A percentile compares a stretch with the other conserved stretches of the same genome.
Evolutionary conservation across 2,797 vertebrate genomes (phyloP).

Genomic region (Loriculus beryllinus): DNA sequence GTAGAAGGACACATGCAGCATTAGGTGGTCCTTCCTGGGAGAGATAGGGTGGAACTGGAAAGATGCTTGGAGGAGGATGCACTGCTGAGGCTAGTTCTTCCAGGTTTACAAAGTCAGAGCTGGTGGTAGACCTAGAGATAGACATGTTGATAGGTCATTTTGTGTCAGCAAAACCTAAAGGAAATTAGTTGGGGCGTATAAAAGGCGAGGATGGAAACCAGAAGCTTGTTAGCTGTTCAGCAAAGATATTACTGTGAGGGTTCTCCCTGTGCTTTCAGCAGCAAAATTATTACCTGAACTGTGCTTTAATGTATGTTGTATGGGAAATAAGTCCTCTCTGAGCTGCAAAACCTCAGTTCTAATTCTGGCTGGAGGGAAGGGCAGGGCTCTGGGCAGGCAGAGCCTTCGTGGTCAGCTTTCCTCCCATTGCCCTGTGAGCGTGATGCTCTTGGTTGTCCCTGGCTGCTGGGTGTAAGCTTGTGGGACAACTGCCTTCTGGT

Average conservation of each 20-base stretch:
- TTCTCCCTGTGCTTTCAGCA: background rate
- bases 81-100: background rate
- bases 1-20: rapidly evolving
- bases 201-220: background rate
- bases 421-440: rapidly evolving
- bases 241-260: background rate
- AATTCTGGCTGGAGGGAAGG: background rate
- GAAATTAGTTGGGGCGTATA: background rate
- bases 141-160: rapidly evolving
- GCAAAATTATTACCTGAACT: background rate
- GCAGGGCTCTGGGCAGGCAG: background rate
- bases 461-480: background rate
- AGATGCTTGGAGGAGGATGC: background rate
- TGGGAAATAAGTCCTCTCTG: background rate
- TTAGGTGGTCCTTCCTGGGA: background rate
- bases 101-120: background rate
- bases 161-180: background rate
- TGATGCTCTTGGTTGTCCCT: background rate
- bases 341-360: conserved; percentile 15
- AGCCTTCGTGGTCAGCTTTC: background rate
- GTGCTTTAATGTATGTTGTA: background rate
- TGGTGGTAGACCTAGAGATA: background rate
- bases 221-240: background rate
- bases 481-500: background rate
- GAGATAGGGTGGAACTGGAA: background rate